Percentiles rank a stretch among this genome's conserved stretches.
Conservation (phyloP, 2,888 invertebrate species). For the Drosophila ochracea region DNA sequence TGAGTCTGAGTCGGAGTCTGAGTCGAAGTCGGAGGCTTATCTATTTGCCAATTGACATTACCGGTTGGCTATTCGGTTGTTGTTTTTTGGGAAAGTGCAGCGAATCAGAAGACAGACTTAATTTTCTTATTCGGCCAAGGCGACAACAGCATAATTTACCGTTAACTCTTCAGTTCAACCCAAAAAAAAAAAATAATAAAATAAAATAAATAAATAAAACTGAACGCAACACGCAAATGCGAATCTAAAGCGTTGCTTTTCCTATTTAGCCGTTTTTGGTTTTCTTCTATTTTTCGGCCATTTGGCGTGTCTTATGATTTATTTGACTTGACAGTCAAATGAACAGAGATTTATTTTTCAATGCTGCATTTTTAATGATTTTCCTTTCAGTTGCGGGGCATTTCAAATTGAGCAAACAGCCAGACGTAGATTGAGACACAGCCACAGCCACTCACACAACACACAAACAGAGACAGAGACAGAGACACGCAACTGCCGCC, state of each 20-base stretch:
- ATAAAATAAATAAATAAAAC: constrained; percentile 26
- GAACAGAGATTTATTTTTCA: constrained; percentile 78
- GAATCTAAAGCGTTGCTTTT: constrained; percentile 40
- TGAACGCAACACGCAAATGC: constrained; percentile 56
- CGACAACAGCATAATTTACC: constrained; percentile 79
- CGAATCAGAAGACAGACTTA: constrained; percentile 43
- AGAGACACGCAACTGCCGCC: constrained; percentile 59
- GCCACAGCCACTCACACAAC: constrained; percentile 1
- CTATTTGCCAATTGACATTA: constrained; percentile 47
- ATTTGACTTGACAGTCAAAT: constrained; percentile 80
- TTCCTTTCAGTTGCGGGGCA: constrained; percentile 52
- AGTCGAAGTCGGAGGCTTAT: constrained; percentile 45
- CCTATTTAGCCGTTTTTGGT: constrained; percentile 16
- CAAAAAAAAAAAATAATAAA: background rate
- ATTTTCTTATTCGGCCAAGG: constrained; percentile 39
- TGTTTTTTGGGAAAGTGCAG: constrained; percentile 69
- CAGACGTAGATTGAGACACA: constrained; percentile 47
- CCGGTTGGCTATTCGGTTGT: constrained; percentile 35
- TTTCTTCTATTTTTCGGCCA: constrained; percentile 40
- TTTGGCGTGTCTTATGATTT: constrained; percentile 78
- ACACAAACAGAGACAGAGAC: constrained; percentile 22
- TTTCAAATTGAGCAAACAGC: constrained; percentile 50
- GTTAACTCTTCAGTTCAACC: constrained; percentile 69
- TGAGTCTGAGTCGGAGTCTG: background rate
- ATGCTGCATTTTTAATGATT: constrained; percentile 76